Base-by-base conservation (phyloP, 2,888 invertebrate species). In the Ommatoiulus sabulosus region DNA sequence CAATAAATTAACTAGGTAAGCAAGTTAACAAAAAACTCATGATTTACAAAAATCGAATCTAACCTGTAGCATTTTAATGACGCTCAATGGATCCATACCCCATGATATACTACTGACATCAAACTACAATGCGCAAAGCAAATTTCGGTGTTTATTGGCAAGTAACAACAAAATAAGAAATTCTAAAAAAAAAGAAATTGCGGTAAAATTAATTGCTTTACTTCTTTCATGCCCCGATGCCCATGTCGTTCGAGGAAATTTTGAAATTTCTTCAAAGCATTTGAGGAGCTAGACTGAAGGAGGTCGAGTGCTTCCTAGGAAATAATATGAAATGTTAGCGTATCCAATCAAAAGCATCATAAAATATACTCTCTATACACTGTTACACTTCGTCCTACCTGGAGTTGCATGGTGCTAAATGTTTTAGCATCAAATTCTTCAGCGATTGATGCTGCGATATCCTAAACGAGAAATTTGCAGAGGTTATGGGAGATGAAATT, bases 61-160 rank as follows among this genome's bases (percentile, higher is more conserved):
- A 72, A 87, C 93, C 92, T 96, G 95, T 0, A 96, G 92, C 86
- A 95, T 94, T 90, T 93, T 93, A 91, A 96, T 94, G 87, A 96
- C 93, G 17, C 94, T 93, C 87, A 94, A 93, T 0, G 95, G 95
- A 35, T 95, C 94, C 90, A 95, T 93, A 44, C 93, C 93, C 96
- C 96, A 96, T 0, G 96, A 94, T 90, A 94, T 94, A 0, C 95
- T 94, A 6, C 93, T 92, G 6, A 96, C 91, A 91, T 96, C 96
- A 91, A 96, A 94, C 95, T 97, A 91, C 35, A 57, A 17, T 12
- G 8, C 10, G 35, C 43, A 63, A 63, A 87, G 20, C 6, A 57
- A 15, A 7, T 6, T 12, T 52, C n/a, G 8, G 6, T 2, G 20
- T 5, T 72, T 4, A 24, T 20, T 72, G 4, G 0, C n/a, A 72